Evolutionary conservation across 2,113 vertebrate species (phyloP), one percentile per base, ranked within the genome.

Genomic region (Callopanchax toddi): DNA sequence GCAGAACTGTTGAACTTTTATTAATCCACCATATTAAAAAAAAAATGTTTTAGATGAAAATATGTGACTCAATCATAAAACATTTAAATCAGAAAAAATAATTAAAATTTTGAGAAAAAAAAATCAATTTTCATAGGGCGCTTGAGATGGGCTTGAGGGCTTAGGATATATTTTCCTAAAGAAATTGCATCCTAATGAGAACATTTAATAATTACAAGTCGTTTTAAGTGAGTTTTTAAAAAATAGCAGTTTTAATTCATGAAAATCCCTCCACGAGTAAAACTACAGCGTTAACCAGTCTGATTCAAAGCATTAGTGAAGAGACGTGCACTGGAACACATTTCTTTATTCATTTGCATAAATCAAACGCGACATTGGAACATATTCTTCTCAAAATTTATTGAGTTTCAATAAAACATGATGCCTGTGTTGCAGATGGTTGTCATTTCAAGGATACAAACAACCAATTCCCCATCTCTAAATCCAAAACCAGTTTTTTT

Each of bases 241-340:
- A n/a, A 53, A 0, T 20, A 20, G 22, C 21, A 18, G 21, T n/a
- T 5, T 11, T 0, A 2, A 17, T 37, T 45, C 26, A 36, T 15
- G 2, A 21, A 26, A 36, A 23, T 37, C 46, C 52, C 26, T 45
- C 34, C 12, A 18, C 49, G 15, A 7, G 29, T 45, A 13, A 69
- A 53, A 45, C 37, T 45, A 53, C 42, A 60, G 22, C 45, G 29
- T 39, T 8, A 32, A 11, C 16, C 21, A 34, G 20, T 17, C 9
- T 34, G 26, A 60, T 22, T 34, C 20, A 22, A 46, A 45, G 42
- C 57, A 61, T 56, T 55, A 42, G 54, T 42, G 22, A 57, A 17
- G 23, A n/a, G 23, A 2, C 9, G 6, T 29, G 16, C 17, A 11
- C 49, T 32, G 26, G 48, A 26, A 8, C 16, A 44, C 4, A 12